Percentiles rank a stretch among this genome's conserved stretches.
Conservation (phyloP, 2,888 invertebrate genomes). For the Dicroscelio sp. region DNA sequence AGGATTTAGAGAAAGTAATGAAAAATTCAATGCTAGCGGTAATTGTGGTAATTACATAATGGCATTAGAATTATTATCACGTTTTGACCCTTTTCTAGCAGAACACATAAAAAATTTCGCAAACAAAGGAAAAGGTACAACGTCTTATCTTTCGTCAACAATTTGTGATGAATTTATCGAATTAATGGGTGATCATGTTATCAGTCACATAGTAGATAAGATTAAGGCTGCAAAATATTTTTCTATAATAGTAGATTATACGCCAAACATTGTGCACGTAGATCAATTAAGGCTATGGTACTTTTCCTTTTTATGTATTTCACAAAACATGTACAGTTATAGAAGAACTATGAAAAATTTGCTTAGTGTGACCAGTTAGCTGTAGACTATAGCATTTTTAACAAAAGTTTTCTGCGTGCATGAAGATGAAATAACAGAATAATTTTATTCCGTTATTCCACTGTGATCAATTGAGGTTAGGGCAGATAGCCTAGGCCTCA, state of each 20-base stretch:
- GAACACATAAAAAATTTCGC: constrained; percentile 83
- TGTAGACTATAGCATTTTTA: too few species aligned
- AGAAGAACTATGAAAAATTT: too few species aligned
- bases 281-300: constrained; percentile 58
- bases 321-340: too few species aligned
- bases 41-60: constrained; percentile 26
- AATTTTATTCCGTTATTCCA: too few species aligned
- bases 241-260: constrained; percentile 55
- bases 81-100: constrained; percentile 87
- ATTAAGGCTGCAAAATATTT: constrained; percentile 45
- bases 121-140: constrained; percentile 84
- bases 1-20: constrained; percentile 31
- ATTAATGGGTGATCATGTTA: constrained; percentile 35
- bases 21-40: constrained; percentile 53
- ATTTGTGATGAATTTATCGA: constrained; percentile 45
- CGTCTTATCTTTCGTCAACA: constrained; percentile 84
- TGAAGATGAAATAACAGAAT: too few species aligned
- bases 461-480: too few species aligned
- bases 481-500: too few species aligned
- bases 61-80: constrained; percentile 43
- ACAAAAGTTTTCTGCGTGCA: too few species aligned
- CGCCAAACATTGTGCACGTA: constrained; percentile 44
- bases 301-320: too few species aligned
- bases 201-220: background rate
- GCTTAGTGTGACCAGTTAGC: too few species aligned